These are phyloP conservation scores for Ophonus ardosiacus DNA, from an alignment of 2,888 invertebrate genomes.

Conservation along the genomic window DNA sequence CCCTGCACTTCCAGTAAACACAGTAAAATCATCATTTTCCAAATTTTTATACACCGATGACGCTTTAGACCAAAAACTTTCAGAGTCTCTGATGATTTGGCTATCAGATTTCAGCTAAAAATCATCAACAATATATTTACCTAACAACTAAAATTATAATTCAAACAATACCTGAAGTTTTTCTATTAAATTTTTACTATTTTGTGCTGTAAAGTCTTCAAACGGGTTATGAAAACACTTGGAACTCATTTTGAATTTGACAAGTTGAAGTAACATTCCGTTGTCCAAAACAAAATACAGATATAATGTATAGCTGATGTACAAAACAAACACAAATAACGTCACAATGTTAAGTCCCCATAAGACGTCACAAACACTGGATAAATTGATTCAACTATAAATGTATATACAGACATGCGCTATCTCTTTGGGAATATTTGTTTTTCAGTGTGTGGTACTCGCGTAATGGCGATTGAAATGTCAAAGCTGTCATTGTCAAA, in stretches of 20 bases:
- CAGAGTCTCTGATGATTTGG: constrained; percentile 72
- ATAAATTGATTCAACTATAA: too few species aligned
- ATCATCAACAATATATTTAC: neutral
- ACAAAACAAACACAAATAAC: neutral
- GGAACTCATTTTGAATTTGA: constrained; percentile 35
- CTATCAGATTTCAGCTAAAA: constrained; percentile 51
- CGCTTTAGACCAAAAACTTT: constrained; percentile 75
- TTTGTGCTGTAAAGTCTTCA: constrained; percentile 75
- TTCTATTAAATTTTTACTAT: constrained; percentile 73
- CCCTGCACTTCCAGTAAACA: constrained; percentile 88
- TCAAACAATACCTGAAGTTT: constrained; percentile 69
- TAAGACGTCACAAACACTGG: too few species aligned
- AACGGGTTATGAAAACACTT: constrained; percentile 76
- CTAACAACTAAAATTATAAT: neutral
- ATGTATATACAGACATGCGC: too few species aligned
- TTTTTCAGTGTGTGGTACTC: constrained; percentile 20
- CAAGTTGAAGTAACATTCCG: neutral
- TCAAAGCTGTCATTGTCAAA: constrained; percentile 55
- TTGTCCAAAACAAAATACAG: neutral
- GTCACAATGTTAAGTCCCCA: too few species aligned
- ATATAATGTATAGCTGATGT: neutral
- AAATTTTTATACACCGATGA: constrained; percentile 74
- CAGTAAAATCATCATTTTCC: constrained; percentile 80
- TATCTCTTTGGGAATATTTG: neutral
- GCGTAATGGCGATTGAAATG: constrained; percentile 27